These are phyloP conservation scores for Phoebastria nigripes DNA, from an alignment of 2,797 vertebrate species.

Conservation along the genomic window DNA sequence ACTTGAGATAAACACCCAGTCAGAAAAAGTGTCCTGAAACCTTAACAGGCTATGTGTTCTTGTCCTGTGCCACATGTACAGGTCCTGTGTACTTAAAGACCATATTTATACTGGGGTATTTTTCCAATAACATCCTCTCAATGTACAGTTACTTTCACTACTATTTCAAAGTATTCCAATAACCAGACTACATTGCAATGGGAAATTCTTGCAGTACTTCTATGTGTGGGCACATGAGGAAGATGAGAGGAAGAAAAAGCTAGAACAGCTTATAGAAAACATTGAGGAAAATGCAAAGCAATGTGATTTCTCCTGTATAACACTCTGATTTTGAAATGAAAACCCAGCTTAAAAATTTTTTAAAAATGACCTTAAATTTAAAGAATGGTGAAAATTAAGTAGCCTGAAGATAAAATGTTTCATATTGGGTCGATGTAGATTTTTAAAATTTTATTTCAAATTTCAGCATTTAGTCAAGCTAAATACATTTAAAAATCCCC, in stretches of 20 bases:
- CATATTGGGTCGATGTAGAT: not conserved
- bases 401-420: not conserved
- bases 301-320: not conserved
- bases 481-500: not conserved
- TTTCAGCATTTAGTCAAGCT: not conserved
- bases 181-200: not conserved
- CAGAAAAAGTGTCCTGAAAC: not conserved
- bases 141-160: not conserved
- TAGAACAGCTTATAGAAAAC: not conserved
- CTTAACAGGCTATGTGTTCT: not conserved
- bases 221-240: not conserved
- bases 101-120: not conserved
- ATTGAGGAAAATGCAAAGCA: not conserved
- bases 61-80: not conserved
- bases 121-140: not conserved
- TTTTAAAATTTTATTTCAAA: not conserved
- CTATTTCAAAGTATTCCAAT: not conserved
- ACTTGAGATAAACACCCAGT: not conserved
- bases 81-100: not conserved
- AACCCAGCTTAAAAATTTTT: not conserved
- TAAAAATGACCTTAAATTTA: not conserved
- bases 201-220: not conserved
- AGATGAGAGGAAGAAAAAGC: not conserved
- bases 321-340: not conserved
- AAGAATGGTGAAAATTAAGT: not conserved